A percentile compares a stretch with the other conserved stretches of the same genome.
These are phyloP conservation scores for Pseudochromis fuscus DNA, from an alignment of 2,797 vertebrate species.

Conservation along the genomic window DNA sequence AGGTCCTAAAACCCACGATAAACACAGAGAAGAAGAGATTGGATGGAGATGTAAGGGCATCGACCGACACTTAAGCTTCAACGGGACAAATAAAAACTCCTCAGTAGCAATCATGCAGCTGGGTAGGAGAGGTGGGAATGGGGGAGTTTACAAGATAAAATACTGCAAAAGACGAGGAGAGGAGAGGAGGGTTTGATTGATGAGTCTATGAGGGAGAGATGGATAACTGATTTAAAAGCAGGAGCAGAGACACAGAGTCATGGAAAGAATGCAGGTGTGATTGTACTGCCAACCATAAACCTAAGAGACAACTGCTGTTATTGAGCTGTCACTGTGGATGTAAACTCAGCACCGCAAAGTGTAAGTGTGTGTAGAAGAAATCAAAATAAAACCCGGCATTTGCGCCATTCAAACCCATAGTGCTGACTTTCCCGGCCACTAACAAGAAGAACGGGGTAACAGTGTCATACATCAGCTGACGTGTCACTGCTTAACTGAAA, in stretches of 20 bases:
- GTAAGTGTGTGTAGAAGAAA: constrained; percentile 17
- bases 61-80: constrained; percentile 63
- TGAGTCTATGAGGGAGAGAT: constrained; percentile 41
- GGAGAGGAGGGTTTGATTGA: constrained; percentile 28
- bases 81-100: constrained; percentile 58
- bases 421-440: constrained; percentile 37
- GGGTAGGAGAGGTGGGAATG: constrained; percentile 35
- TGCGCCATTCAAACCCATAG: constrained; percentile 28
- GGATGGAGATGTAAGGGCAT: constrained; percentile 66
- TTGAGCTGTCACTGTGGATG: constrained; percentile 62
- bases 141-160: constrained; percentile 58
- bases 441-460: constrained; percentile 32
- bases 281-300: constrained; percentile 54
- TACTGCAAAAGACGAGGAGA: constrained; percentile 12
- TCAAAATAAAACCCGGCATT: constrained; percentile 47
- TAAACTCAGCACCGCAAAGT: constrained; percentile 46
- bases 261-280: constrained; percentile 51
- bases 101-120: constrained; percentile 43
- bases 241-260: constrained; percentile 14
- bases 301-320: constrained; percentile 61
- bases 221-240: constrained; percentile 44
- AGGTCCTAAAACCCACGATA: constrained; percentile 56
- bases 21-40: constrained; percentile 64
- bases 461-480: constrained; percentile 44
- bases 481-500: constrained; percentile 23